Conservation (phyloP, 2,113 vertebrate species). For the Glaucomys volans region DNA sequence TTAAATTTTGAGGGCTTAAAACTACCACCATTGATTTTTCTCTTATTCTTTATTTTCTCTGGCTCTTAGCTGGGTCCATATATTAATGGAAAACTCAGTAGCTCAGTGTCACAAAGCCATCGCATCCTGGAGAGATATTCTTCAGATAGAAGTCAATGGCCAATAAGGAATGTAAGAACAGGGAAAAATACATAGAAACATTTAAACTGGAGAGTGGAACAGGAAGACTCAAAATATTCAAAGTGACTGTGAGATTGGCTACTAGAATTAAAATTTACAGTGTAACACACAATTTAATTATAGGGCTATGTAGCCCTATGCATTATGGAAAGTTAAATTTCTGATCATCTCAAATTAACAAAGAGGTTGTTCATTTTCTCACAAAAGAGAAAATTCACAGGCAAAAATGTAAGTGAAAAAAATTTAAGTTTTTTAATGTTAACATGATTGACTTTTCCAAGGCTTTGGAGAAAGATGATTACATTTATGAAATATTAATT, state of each 20-base stretch:
- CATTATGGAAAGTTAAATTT: not conserved
- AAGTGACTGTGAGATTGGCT: not conserved
- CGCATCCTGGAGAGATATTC: not conserved
- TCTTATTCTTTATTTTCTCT: not conserved
- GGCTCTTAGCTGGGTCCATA: not conserved
- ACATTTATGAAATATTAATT: constrained; percentile 25
- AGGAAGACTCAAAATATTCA: not conserved
- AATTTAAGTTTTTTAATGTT: not conserved
- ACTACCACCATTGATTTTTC: not conserved
- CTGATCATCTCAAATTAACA: not conserved
- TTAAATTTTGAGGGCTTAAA: not conserved
- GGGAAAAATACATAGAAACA: not conserved
- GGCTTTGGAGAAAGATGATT: not conserved
- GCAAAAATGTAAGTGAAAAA: not conserved
- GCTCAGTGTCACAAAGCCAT: not conserved
- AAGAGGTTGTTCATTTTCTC: not conserved
- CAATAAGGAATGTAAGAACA: not conserved
- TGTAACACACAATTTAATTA: not conserved
- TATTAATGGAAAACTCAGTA: not conserved
- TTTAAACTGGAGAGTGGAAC: not conserved
- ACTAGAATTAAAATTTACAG: not conserved
- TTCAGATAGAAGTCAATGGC: not conserved
- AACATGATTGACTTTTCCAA: not conserved
- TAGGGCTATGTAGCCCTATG: not conserved
- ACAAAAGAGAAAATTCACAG: not conserved